These are phyloP conservation scores for Lophochroa leadbeateri DNA, from an alignment of 2,113 vertebrate genomes.

Conservation along the genomic window DNA sequence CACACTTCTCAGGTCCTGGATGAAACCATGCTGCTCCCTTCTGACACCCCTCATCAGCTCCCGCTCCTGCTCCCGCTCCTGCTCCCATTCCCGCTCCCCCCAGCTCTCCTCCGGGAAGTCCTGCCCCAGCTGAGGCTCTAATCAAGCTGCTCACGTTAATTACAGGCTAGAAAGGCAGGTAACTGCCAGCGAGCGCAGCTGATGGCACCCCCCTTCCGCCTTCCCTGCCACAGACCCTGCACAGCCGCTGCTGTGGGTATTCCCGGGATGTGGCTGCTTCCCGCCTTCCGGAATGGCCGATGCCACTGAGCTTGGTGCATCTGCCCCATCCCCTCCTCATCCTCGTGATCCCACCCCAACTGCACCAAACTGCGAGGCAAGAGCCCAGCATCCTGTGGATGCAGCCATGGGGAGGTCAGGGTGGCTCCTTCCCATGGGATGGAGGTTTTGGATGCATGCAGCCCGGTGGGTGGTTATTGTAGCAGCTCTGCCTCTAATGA, in stretches of 20 bases:
- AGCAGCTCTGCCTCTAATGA: neutral
- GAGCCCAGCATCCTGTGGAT: neutral
- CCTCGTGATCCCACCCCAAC: neutral
- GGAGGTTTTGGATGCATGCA: neutral
- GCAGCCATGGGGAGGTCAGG: neutral
- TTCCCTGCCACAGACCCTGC: neutral
- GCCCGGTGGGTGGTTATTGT: neutral
- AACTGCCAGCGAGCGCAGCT: neutral
- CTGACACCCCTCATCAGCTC: neutral
- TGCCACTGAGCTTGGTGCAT: no score
- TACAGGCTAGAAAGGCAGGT: neutral
- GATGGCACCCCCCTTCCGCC: neutral
- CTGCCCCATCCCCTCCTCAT: neutral
- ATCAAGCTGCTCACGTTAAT: neutral
- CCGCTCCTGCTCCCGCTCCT: rapidly evolving
- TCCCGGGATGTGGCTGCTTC: neutral
- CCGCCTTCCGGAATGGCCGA: neutral
- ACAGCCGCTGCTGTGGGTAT: neutral
- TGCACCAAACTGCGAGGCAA: neutral
- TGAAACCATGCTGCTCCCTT: neutral
- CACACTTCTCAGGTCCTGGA: rapidly evolving
- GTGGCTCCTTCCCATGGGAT: neutral
- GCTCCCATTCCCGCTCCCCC: neutral
- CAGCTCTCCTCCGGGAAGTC: neutral
- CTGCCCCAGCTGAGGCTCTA: neutral